Base-by-base conservation (phyloP, 2,113 vertebrate species). In the Periophthalmodon schlosseri region DNA sequence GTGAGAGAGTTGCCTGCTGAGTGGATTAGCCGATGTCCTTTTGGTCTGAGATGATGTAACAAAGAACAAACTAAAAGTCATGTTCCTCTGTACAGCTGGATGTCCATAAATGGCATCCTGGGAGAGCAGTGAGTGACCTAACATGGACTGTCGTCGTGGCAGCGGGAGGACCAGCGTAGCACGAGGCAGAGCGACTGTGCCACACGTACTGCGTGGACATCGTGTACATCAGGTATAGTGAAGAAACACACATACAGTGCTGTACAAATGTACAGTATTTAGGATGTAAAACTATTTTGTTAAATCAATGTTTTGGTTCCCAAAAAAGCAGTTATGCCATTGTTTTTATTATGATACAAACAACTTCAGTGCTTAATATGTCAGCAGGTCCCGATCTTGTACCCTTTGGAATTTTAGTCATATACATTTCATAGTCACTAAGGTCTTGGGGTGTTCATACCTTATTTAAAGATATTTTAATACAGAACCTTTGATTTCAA, bases 1-100 rank as follows among this genome's bases (percentile, higher is more conserved):
- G 72, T 54, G 72, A 84, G 79, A 77, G 68, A 73, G 52, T 70
- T 69, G 44, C 44, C 23, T 79, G 60, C 68, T 77, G 68, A 70
- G 23, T 9, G 28, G 52, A 3, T 68, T 15, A 36, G 23, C 54
- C 9, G 24, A 15, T 77, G 87, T 70, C 77, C 82, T 72, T 85
- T 82, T 78, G 72, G 74, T 84, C 86, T 0, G 56, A 28, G 24
- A 69, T 89, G 87, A 86, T 49, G 79, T 63, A 86, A 89, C 72
- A 71, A 81, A n/a, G 52, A 64, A 65, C 63, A 73, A 79, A 36
- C 64, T 61, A 69, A 23, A 63, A 5, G 33, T 65, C 67, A 74
- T 39, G 1, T 76, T 49, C 65, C 11, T 52, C 67, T 58, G 74
- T 54, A 56, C 65, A 36, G 65, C 23, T 4, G 3, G 56, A 21